These are phyloP conservation scores for Athalia cordata DNA, from an alignment of 2,888 invertebrate genomes.

Conservation along the genomic window DNA sequence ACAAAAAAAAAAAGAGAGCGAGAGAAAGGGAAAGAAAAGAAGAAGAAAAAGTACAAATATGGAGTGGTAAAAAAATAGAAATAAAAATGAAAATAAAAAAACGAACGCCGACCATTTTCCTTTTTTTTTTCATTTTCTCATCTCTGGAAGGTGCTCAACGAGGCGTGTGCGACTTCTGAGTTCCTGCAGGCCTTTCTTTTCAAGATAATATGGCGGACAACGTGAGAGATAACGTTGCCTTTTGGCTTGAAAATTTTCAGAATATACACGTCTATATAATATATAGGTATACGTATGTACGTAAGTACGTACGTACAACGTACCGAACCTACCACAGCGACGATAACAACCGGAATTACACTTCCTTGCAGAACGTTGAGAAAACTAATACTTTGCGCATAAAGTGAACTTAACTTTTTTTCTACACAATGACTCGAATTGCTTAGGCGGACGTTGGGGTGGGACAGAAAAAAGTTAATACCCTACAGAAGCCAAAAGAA, in stretches of 20 bases:
- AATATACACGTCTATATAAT: background rate
- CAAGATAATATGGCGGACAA: conserved; percentile 12
- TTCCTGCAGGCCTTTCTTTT: background rate
- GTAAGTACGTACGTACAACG: background rate
- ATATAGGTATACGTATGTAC: background rate
- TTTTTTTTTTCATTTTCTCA: conserved; percentile 21
- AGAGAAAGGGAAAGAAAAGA: too few relatives aligned
- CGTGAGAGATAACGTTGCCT: conserved; percentile 16
- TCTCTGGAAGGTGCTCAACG: background rate
- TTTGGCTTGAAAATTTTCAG: background rate
- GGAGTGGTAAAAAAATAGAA: too few relatives aligned
- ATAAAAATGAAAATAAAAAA: background rate
- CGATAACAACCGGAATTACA: too few relatives aligned
- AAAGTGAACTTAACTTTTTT: too few relatives aligned
- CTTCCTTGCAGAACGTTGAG: too few relatives aligned
- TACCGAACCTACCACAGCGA: too few relatives aligned
- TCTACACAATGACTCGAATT: too few relatives aligned
- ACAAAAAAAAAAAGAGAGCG: background rate
- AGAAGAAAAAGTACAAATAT: too few relatives aligned
- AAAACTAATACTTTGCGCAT: too few relatives aligned
- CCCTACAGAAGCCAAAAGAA: too few relatives aligned
- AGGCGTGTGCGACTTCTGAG: background rate
- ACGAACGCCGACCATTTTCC: background rate
- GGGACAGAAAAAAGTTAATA: too few relatives aligned
- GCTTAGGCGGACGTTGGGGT: too few relatives aligned